These are phyloP conservation scores for Acanthosepion esculentum DNA, from an alignment of 2,888 invertebrate genomes.

Conservation along the genomic window DNA sequence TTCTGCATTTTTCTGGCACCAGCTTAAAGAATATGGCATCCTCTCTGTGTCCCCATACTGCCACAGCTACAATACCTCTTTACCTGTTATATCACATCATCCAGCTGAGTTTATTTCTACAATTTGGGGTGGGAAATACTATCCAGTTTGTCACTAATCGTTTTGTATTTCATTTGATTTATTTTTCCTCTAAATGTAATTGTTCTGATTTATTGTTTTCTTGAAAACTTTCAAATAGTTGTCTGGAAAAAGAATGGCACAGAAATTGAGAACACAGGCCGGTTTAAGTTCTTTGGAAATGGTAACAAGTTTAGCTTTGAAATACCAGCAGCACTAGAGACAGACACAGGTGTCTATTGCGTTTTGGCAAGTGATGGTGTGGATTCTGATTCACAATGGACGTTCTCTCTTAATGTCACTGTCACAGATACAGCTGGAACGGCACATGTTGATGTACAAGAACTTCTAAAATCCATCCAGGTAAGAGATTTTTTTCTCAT, in stretches of 20 bases:
- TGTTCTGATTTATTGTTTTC: conserved; percentile 42
- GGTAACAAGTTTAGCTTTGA: conserved; percentile 60
- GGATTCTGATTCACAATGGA: conserved; percentile 62
- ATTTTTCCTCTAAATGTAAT: not conserved
- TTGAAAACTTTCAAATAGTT: conserved; percentile 56
- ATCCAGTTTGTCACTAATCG: no score
- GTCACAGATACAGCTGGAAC: conserved; percentile 62
- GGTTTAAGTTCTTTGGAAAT: conserved; percentile 64
- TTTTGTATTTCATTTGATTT: no score
- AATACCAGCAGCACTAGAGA: conserved; percentile 69
- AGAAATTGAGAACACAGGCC: conserved; percentile 62
- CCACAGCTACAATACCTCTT: no score
- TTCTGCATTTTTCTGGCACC: no score
- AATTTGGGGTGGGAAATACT: no score
- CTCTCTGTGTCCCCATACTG: no score
- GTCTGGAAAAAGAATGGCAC: conserved; percentile 67
- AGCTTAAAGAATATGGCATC: no score
- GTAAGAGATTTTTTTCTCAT: not conserved
- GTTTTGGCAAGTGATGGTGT: conserved; percentile 62
- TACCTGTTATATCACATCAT: no score
- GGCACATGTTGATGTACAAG: conserved; percentile 61
- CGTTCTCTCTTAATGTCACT: conserved; percentile 66
- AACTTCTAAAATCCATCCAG: conserved; percentile 55
- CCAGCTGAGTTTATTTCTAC: no score
- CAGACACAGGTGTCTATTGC: conserved; percentile 67